Evolutionary conservation across 2,113 vertebrate genomes (phyloP).

Genomic region (Thinocorus orbignyianus): DNA sequence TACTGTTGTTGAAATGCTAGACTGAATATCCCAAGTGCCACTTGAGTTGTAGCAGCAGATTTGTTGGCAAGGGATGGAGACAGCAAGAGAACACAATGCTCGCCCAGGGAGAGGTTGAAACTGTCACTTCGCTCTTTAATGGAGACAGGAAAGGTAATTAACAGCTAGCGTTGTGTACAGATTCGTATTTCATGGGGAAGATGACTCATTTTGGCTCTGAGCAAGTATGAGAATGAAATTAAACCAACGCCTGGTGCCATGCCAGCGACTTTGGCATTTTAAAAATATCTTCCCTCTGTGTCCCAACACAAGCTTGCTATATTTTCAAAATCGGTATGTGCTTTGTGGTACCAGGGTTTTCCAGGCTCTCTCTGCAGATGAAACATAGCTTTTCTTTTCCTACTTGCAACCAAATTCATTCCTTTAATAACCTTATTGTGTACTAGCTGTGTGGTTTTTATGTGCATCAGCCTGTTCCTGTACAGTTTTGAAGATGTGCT

Average conservation of each 20-base stretch:
- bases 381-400: conserved; percentile 11
- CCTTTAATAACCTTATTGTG: background rate
- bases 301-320: background rate
- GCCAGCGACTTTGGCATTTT: conserved; percentile 45
- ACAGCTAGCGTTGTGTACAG: conserved; percentile 65
- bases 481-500: background rate
- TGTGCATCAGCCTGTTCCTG: background rate
- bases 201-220: conserved; percentile 52
- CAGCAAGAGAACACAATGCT: conserved; percentile 46
- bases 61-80: conserved; percentile 42
- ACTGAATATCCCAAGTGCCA: conserved; percentile 53
- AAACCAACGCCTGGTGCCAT: conserved; percentile 34
- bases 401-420: conserved; percentile 4
- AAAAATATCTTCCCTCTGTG: conserved; percentile 40
- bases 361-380: background rate
- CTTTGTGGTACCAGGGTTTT: background rate
- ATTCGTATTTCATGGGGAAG: conserved; percentile 65
- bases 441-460: background rate
- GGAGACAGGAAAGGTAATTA: conserved; percentile 73
- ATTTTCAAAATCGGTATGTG: conserved; percentile 16
- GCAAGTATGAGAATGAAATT: conserved; percentile 40
- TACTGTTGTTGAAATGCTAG: conserved; percentile 43
- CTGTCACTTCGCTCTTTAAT: conserved; percentile 70
- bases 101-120: conserved; percentile 68
- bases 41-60: conserved; percentile 59